Base-by-base conservation (phyloP, 2,888 invertebrate genomes). In the Troglohyphantes excavatus region DNA sequence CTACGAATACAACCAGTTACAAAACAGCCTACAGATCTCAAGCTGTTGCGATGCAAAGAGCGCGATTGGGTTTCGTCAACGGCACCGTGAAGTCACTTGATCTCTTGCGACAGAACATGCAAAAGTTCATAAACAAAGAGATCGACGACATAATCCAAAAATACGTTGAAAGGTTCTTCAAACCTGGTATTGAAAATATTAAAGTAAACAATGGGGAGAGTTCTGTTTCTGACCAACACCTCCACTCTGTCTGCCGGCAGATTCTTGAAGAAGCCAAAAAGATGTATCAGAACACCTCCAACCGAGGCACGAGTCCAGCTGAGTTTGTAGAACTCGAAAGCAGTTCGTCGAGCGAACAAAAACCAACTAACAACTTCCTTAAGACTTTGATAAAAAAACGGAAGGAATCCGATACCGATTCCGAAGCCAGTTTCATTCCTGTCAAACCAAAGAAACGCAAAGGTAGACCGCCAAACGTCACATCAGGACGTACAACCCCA, bases 111-210 rank as follows among this genome's bases (percentile, higher is more conserved):
- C 96, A 96, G 93, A 96, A 96, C 92, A 94, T 97, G 92, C 97
- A 97, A 93, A 95, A 95, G 91, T 95, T 95, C 72, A 96, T 97
- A 59, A 96, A 96, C 92, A 95, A 96, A 93, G 97, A 97, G 92
- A 96, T 97, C 92, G 96, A 96, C 94, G 95, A 95, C 93, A 95
- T 97, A 75, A 95, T 97, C 90, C 96, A 96, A 92, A 96, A 96
- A 93, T 97, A 97, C 94, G 94, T 96, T 90, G 96, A 96, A 94
- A 96, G 95, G 94, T 97, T 96, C 94, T 96, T 97, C 94, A 96
- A 96, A 92, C 96, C 96, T 91, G 97, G 96, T 90, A 95, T 97
- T 53, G 95, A 95, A 91, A 97, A 97, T 93, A 96, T 97, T 92
- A 95, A 95, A 92, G 94, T 95, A 91, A 97, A 97, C 94, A 94